Conservation (phyloP, 2,797 vertebrate species). For the Clamator glandarius region DNA sequence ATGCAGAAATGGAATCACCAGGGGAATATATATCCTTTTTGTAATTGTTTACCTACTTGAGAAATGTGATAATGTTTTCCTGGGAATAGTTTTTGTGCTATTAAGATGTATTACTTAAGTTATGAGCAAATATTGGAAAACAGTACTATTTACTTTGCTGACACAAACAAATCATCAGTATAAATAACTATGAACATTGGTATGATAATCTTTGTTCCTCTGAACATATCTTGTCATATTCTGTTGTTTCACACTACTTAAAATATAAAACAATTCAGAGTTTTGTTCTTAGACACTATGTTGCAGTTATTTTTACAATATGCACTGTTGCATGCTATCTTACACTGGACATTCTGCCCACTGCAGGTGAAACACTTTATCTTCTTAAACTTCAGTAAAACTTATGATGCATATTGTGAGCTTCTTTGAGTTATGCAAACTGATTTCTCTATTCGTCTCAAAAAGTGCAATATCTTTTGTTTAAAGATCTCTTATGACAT, state of each 20-base stretch:
- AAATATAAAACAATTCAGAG: background rate
- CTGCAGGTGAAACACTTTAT: background rate
- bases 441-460: background rate
- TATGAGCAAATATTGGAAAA: background rate
- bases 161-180: constrained; percentile 18
- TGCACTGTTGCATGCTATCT: constrained; percentile 37
- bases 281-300: constrained; percentile 8
- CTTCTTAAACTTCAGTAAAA: constrained; percentile 14
- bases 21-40: background rate
- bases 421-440: background rate
- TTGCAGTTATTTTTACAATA: constrained; percentile 32
- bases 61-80: background rate
- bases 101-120: background rate
- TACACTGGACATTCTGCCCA: background rate
- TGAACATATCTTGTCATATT: background rate
- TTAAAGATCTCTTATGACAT: background rate
- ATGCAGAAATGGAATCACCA: background rate
- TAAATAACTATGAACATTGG: background rate
- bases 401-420: background rate
- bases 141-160: background rate
- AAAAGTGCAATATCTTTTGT: constrained; percentile 12
- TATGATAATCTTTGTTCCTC: constrained; percentile 16
- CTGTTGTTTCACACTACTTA: constrained; percentile 53
- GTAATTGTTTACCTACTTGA: background rate
- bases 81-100: background rate